These are phyloP conservation scores for Pollenia griseotomentosa DNA, from an alignment of 2,888 invertebrate genomes.

Conservation along the genomic window DNA sequence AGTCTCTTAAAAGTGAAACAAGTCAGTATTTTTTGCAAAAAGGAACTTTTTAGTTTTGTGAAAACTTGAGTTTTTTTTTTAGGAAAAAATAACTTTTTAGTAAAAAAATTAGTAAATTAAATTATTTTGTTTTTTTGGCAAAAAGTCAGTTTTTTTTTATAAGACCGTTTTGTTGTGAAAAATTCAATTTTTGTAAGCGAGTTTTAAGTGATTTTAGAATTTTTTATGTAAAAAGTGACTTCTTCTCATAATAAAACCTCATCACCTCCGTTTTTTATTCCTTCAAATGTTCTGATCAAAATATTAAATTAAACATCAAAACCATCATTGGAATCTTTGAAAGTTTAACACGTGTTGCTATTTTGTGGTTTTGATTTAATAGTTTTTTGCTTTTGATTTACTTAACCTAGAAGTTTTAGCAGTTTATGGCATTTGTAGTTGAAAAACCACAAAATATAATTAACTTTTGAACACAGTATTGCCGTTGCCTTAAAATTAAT, in stretches of 20 bases:
- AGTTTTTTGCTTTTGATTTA: background rate
- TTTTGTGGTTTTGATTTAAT: background rate
- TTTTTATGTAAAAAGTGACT: no score
- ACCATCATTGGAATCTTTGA: background rate
- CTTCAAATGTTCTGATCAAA: slow-evolving; percentile 10
- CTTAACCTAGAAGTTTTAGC: background rate
- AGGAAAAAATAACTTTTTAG: no score
- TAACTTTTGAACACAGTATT: slow-evolving; percentile 5
- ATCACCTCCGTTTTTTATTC: background rate
- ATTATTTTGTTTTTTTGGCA: no score
- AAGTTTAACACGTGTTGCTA: background rate
- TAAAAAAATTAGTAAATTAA: no score
- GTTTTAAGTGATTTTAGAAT: no score
- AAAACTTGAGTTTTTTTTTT: no score
- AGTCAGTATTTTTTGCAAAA: no score
- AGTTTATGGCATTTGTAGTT: slow-evolving; percentile 3
- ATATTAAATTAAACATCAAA: slow-evolving; percentile 20
- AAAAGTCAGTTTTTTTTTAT: no score
- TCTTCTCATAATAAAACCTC: background rate
- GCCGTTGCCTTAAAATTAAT: slow-evolving; percentile 17
- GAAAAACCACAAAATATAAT: slow-evolving; percentile 43
- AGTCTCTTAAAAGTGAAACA: no score
- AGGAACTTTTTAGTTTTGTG: no score
- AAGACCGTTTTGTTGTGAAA: no score
- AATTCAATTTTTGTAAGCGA: no score